These are phyloP conservation scores for Pristionchus japonicus DNA, from an alignment of 2,888 invertebrate genomes.

Conservation along the genomic window DNA sequence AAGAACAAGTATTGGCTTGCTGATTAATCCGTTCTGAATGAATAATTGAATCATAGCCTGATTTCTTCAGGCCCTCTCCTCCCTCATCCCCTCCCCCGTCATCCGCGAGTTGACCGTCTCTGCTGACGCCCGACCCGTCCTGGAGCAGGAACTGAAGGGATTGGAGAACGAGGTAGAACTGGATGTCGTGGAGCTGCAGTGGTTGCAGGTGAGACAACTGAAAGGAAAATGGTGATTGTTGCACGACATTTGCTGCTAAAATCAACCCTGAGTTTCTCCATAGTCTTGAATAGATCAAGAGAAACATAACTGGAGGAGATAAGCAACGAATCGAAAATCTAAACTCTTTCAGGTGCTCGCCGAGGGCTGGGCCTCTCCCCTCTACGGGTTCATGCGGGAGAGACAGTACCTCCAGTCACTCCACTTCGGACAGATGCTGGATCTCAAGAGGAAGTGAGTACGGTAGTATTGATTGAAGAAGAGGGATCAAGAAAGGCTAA, in stretches of 20 bases:
- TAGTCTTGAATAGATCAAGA: too few relatives aligned
- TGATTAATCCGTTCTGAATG: too few relatives aligned
- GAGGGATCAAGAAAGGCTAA: too few relatives aligned
- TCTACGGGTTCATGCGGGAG: conserved; percentile 97
- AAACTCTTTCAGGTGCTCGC: conserved; percentile 86
- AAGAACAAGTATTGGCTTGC: too few relatives aligned
- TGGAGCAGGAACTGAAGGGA: conserved; percentile 84
- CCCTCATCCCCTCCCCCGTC: background rate
- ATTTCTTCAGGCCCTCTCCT: background rate
- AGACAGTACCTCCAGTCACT: conserved; percentile 86
- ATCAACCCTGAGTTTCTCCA: too few relatives aligned
- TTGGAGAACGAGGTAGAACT: conserved; percentile 85
- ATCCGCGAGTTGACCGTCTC: conserved; percentile 60
- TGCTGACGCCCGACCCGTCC: conserved; percentile 79
- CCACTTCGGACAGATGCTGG: conserved; percentile 90
- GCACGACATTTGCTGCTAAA: too few relatives aligned
- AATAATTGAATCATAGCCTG: background rate
- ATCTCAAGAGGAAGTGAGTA: conserved; percentile 71
- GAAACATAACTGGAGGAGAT: too few relatives aligned
- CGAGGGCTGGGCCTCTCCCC: conserved; percentile 97
- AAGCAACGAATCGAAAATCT: too few relatives aligned
- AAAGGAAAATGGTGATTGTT: too few relatives aligned
- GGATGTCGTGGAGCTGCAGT: conserved; percentile 88
- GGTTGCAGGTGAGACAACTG: conserved; percentile 89
- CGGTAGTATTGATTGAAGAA: background rate